Evolutionary conservation across 2,888 invertebrate species (phyloP).

Genomic region (Smittia sp.): DNA sequence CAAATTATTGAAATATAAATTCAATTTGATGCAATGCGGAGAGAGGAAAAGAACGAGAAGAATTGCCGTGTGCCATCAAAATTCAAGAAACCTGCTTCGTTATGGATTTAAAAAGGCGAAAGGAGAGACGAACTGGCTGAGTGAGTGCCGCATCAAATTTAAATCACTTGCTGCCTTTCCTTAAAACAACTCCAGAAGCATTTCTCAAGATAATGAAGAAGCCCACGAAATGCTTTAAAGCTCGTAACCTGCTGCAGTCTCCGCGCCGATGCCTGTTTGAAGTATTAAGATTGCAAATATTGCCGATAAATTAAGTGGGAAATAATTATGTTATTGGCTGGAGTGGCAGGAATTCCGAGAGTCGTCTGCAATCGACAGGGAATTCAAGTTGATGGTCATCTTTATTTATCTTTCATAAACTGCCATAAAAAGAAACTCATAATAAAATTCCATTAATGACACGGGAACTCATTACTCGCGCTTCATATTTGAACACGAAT

Average conservation of each 20-base stretch:
- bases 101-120: not conserved
- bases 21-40: slow-evolving; percentile 5
- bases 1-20: slow-evolving; percentile 11
- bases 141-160: slow-evolving; percentile 8
- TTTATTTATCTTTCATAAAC: slow-evolving; percentile 6
- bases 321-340: slow-evolving; percentile 14
- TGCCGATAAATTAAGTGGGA: not conserved
- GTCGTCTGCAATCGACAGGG: slow-evolving; percentile 9
- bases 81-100: slow-evolving; percentile 3
- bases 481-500: slow-evolving; percentile 25
- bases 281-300: not conserved
- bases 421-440: slow-evolving; percentile 26
- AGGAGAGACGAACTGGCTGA: not conserved
- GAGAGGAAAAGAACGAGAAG: not conserved
- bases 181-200: slow-evolving; percentile 25
- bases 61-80: slow-evolving; percentile 1
- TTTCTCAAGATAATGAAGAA: slow-evolving; percentile 13
- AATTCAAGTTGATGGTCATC: slow-evolving; percentile 27
- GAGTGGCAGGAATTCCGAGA: not conserved
- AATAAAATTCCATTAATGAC: slow-evolving; percentile 16
- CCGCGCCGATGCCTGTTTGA: not conserved
- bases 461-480: slow-evolving; percentile 8
- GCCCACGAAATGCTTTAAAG: not conserved
- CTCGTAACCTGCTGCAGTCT: not conserved
- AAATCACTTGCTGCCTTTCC: slow-evolving; percentile 22